Evolutionary conservation across 2,888 invertebrate genomes (phyloP), one percentile per base, ranked within the genome.

Genomic region (Phyllotreta cruciferae): DNA sequence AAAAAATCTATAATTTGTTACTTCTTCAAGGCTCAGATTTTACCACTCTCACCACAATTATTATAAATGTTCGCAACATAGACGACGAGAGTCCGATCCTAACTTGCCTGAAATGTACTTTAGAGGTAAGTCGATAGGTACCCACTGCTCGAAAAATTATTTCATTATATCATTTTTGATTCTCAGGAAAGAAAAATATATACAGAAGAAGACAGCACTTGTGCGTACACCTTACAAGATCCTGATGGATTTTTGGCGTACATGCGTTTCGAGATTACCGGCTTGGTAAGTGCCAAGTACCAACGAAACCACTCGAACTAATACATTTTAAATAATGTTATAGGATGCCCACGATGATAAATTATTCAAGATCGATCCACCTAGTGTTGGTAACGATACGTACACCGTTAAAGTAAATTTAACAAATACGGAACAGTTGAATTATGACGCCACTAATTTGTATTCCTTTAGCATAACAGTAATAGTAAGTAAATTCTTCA

Each of bases 381-480:
- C 24, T 24, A 4, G 4, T 24, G 24, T 24, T 4, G 24, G 4
- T 24, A 24, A 24, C 24, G 1, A 3, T 4, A 24, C 24, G 2
- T 24, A 24, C 24, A 24, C 24, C 24, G n/a, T n/a, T n/a, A 24
- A 24, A 24, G 24, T 71, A 42, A 68, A 53, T 0, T 69, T 79
- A 9, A 56, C 68, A 49, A 41, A 42, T 10, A n/a, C 11, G 1
- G 62, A 73, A 4, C 65, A 49, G 13, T 68, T 81, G 50, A 77
- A 81, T 67, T 81, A 75, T 66, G 85, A 84, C 63, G 75, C 76
- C 1, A 84, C 81, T 49, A 82, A 83, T 0, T 78, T 86, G 10
- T 87, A 87, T 71, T 83, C 85, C 64, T 85, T 88, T 66, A 76
- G 79, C 57, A 82, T 87, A 1, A 81, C 77, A 39, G 88, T 85